A percentile compares a stretch with the other conserved stretches of the same genome.
These are phyloP conservation scores for Seriola aureovittata DNA, from an alignment of 2,113 vertebrate species.

Conservation along the genomic window DNA sequence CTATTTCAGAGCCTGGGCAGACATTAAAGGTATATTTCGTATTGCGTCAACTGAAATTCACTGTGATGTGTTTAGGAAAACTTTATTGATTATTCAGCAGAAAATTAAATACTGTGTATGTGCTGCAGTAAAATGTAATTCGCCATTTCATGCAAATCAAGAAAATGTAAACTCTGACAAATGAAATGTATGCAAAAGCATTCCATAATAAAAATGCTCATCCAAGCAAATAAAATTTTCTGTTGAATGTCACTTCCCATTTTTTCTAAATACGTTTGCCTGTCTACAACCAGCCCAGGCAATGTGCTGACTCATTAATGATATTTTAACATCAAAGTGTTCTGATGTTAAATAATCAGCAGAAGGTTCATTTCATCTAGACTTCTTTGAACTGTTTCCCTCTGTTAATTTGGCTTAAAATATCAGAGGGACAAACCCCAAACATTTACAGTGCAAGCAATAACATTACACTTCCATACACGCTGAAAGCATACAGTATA, in stretches of 20 bases:
- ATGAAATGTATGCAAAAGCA: conserved; percentile 11
- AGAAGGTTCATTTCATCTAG: conserved; percentile 29
- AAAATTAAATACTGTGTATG: conserved; percentile 13
- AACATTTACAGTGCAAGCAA: conserved; percentile 25
- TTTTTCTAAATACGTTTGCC: background rate
- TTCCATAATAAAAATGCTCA: conserved; percentile 27
- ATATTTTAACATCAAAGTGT: conserved; percentile 54
- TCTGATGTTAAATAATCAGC: conserved; percentile 33
- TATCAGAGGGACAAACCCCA: conserved; percentile 6
- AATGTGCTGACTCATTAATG: conserved; percentile 52
- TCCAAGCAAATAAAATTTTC: conserved; percentile 10
- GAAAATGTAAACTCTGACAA: conserved; percentile 28
- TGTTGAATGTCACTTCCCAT: conserved; percentile 2
- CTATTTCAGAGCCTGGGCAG: background rate
- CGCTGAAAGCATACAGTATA: conserved; percentile 15
- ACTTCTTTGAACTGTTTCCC: conserved; percentile 48
- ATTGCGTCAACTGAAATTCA: background rate
- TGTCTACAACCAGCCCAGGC: conserved; percentile 17
- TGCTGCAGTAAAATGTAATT: conserved; percentile 16
- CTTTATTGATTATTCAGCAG: conserved; percentile 47
- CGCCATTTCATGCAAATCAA: conserved; percentile 6
- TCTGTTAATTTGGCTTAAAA: conserved; percentile 29
- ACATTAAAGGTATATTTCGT: background rate
- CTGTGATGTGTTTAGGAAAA: background rate
- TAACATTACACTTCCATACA: conserved; percentile 13